phyloP scores from a whole-genome alignment of 1,140 invertebrate genomes.

The Leucophenga varia region DNA sequence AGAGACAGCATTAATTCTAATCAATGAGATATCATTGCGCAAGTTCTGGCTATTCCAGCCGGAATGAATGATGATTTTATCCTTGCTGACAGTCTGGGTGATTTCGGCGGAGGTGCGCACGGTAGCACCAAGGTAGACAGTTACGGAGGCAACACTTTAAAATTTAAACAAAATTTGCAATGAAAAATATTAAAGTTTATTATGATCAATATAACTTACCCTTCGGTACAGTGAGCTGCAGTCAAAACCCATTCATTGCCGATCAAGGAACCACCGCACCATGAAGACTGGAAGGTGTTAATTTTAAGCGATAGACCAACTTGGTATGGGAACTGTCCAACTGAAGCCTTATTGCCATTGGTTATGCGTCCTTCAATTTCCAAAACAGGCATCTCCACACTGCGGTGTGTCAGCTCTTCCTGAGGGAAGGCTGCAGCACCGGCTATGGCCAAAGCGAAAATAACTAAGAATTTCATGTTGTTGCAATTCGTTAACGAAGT shows the following conservation, averaged over 20 bases:
- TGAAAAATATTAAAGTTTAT: no score
- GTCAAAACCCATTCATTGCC: slow-evolving; percentile 61
- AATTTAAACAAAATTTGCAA: background rate
- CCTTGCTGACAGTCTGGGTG: slow-evolving; percentile 10
- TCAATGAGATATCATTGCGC: slow-evolving; percentile 36
- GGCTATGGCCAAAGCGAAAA: slow-evolving; percentile 42
- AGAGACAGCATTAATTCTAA: slow-evolving; percentile 15
- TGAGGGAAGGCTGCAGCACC: slow-evolving; percentile 30
- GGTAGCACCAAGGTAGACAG: no score
- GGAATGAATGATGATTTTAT: slow-evolving; percentile 15
- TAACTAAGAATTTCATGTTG: slow-evolving; percentile 45
- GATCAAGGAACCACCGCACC: slow-evolving; percentile 62
- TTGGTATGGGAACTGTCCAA: slow-evolving; percentile 54
- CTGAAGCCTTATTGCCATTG: slow-evolving; percentile 38
- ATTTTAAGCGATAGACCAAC: slow-evolving; percentile 46
- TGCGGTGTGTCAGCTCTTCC: slow-evolving; percentile 19
- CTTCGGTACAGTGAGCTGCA: slow-evolving; percentile 62
- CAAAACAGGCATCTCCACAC: slow-evolving; percentile 18
- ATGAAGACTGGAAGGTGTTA: slow-evolving; percentile 23
- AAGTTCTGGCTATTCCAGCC: slow-evolving; percentile 27
- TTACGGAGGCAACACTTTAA: no score
- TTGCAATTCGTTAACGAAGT: no score
- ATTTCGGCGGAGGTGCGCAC: no score
- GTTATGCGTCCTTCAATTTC: slow-evolving; percentile 45
- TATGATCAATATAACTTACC: no score